A percentile compares a stretch with the other conserved stretches of the same genome.
Evolutionary conservation across 2,797 vertebrate species (phyloP).

Genomic region (Thripadectes ignobilis): DNA sequence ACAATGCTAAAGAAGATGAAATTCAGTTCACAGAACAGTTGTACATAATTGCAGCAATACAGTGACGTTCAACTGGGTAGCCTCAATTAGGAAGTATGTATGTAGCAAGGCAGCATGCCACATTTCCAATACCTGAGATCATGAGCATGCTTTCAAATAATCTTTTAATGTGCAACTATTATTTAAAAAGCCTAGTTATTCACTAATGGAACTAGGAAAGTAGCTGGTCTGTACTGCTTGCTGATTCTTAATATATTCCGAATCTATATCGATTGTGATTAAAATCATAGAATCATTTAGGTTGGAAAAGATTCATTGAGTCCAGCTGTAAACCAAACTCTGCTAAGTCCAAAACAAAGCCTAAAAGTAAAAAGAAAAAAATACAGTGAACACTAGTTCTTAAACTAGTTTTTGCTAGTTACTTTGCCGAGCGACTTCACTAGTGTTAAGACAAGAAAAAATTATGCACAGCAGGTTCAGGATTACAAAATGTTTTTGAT

Average conservation of each 20-base stretch:
- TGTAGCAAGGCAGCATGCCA: neutral
- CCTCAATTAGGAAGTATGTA: conserved; percentile 12
- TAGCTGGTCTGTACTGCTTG: neutral
- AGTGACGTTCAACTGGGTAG: neutral
- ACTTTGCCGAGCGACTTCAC: neutral
- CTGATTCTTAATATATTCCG: neutral
- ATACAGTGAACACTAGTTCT: neutral
- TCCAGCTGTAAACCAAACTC: neutral
- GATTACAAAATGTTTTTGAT: neutral
- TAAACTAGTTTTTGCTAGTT: neutral
- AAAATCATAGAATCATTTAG: neutral
- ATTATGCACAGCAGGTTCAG: neutral
- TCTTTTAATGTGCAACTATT: conserved; percentile 32
- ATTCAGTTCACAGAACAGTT: neutral
- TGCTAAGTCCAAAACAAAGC: neutral
- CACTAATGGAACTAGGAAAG: neutral
- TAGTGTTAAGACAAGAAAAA: neutral
- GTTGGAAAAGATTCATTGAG: neutral
- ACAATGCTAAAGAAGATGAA: neutral
- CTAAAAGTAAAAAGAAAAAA: neutral
- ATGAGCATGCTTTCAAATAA: conserved; percentile 25
- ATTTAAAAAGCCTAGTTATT: conserved; percentile 26
- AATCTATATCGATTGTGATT: neutral
- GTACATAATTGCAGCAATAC: neutral
- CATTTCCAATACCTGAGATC: conserved; percentile 36